Percentiles rank a stretch among this genome's conserved stretches.
phyloP scores from a whole-genome alignment of 2,888 invertebrate genomes.

The Tipula confusa region DNA sequence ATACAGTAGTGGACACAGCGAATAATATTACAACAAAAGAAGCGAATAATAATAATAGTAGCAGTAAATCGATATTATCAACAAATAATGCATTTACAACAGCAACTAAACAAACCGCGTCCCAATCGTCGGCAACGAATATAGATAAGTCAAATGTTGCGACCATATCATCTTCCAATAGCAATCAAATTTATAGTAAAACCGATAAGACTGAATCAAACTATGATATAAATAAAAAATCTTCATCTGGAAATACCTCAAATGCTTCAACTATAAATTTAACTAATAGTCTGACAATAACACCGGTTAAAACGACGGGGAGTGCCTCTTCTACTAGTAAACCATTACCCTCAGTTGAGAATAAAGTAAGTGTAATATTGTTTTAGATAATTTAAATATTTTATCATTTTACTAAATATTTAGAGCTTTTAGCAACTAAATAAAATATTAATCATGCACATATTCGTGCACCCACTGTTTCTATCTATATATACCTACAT shows the following conservation, averaged over 20 bases:
- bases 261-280: neutral
- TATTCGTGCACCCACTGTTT: neutral
- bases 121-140: neutral
- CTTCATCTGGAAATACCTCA: slow-evolving; percentile 27
- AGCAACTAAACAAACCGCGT: neutral
- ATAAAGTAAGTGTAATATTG: slow-evolving; percentile 30
- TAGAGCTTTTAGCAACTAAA: neutral
- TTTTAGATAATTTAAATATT: neutral
- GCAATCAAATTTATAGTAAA: slow-evolving; percentile 26
- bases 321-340: slow-evolving; percentile 29
- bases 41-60: neutral
- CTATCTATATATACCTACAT: neutral
- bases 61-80: slow-evolving; percentile 34
- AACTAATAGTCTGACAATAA: slow-evolving; percentile 32
- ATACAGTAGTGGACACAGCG: neutral
- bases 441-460: neutral
- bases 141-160: neutral
- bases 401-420: neutral
- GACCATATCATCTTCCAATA: neutral
- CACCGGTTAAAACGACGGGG: slow-evolving; percentile 29
- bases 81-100: slow-evolving; percentile 32
- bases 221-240: slow-evolving; percentile 5
- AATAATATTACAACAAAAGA: neutral
- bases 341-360: slow-evolving; percentile 31
- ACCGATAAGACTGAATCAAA: slow-evolving; percentile 28